Conservation (phyloP, 2,888 invertebrate genomes). For the Anticlea derivata region DNA sequence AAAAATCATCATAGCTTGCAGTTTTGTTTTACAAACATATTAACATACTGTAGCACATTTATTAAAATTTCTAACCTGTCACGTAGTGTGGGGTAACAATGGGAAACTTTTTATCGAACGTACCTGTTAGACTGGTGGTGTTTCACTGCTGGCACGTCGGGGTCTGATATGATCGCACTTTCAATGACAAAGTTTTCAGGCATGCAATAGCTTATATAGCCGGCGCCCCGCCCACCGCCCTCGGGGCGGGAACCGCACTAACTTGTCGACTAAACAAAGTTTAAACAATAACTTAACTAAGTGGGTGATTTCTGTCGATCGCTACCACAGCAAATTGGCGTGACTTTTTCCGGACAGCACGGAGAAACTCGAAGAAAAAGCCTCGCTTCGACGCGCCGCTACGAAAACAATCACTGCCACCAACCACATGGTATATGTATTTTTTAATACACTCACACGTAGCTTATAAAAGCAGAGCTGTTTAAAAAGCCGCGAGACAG, state of each 20-base stretch:
- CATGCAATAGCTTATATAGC: constrained; percentile 74
- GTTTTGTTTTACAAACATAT: too few relatives aligned
- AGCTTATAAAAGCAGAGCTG: too few relatives aligned
- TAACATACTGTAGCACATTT: neutral
- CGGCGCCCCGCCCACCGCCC: constrained; percentile 73
- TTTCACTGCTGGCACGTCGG: constrained; percentile 50
- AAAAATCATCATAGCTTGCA: too few relatives aligned
- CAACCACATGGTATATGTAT: too few relatives aligned
- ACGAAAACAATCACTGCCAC: too few relatives aligned
- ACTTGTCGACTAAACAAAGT: constrained; percentile 52
- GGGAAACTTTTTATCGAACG: constrained; percentile 43
- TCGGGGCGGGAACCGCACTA: constrained; percentile 56
- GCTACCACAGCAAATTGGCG: constrained; percentile 9
- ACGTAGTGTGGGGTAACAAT: constrained; percentile 19
- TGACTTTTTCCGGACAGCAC: neutral
- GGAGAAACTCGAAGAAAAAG: neutral
- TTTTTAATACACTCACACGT: too few relatives aligned
- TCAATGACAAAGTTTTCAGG: constrained; percentile 73
- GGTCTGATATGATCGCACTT: constrained; percentile 69
- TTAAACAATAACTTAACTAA: constrained; percentile 39
- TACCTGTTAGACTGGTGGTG: constrained; percentile 48
- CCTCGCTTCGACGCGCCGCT: too few relatives aligned
- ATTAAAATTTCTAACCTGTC: constrained; percentile 11
- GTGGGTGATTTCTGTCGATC: constrained; percentile 22
- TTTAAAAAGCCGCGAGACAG: too few relatives aligned